These are phyloP conservation scores for Fukomys damarensis DNA, from an alignment of 2,113 vertebrate genomes.

Conservation along the genomic window DNA sequence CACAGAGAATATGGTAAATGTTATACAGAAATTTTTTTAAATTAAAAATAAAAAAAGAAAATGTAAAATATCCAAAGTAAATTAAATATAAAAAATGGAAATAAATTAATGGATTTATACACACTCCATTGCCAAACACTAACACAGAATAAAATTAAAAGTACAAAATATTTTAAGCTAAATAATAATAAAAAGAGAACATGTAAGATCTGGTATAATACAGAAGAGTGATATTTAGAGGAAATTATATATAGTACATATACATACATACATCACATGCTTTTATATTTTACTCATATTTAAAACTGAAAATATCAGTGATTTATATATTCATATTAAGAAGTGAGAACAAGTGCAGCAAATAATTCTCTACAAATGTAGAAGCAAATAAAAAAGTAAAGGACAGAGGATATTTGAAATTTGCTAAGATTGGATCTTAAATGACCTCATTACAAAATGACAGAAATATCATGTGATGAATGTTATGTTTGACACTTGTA, in stretches of 20 bases:
- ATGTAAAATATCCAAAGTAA: not conserved
- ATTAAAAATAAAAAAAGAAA: not conserved
- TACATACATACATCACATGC: not conserved
- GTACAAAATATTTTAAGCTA: not conserved
- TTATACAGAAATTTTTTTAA: not conserved
- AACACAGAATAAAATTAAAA: not conserved
- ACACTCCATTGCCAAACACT: not conserved
- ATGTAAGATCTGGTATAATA: no score
- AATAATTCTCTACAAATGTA: not conserved
- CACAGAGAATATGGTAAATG: not conserved
- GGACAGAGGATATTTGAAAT: not conserved
- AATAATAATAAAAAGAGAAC: not conserved
- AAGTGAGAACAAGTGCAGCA: not conserved
- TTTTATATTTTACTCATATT: not conserved
- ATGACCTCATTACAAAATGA: not conserved
- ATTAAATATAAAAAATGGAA: not conserved
- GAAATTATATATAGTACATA: not conserved
- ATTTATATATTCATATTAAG: not conserved
- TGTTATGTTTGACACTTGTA: not conserved
- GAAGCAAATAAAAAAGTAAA: not conserved
- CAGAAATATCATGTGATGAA: not conserved
- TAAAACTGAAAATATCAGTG: not conserved
- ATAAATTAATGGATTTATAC: not conserved
- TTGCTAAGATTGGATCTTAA: not conserved
- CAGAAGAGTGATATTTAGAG: no score